Conservation (phyloP, 2,113 vertebrate genomes). For the Alexandromys fortis region DNA sequence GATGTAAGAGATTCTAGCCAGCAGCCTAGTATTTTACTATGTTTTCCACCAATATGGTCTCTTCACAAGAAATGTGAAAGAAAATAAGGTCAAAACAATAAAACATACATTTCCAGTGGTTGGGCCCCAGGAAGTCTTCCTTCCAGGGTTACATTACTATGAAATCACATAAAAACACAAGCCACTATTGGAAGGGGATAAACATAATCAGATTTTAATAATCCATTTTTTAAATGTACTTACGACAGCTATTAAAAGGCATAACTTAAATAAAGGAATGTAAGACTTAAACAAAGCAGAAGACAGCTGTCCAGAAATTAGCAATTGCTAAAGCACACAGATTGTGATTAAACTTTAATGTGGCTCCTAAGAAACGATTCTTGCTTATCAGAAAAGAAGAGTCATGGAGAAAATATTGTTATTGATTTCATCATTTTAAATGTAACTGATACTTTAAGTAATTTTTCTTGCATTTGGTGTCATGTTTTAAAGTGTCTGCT, state of each 20-base stretch:
- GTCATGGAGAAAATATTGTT: constrained; percentile 97
- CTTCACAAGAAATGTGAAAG: background rate
- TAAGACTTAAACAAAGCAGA: constrained; percentile 91
- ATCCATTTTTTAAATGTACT: constrained; percentile 70
- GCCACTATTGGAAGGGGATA: constrained; percentile 47
- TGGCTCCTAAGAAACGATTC: constrained; percentile 93
- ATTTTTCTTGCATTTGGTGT: constrained; percentile 90
- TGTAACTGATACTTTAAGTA: constrained; percentile 97
- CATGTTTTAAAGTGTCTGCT: constrained; percentile 89
- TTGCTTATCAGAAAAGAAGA: constrained; percentile 91
- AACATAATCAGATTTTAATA: constrained; percentile 64
- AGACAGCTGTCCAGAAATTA: constrained; percentile 97
- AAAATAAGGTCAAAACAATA: constrained; percentile 33
- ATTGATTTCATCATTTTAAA: constrained; percentile 98
- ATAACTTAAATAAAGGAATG: constrained; percentile 92
- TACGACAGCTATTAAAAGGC: constrained; percentile 91
- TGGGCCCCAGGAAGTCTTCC: background rate
- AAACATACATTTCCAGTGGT: background rate
- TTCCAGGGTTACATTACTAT: background rate
- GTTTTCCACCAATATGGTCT: background rate
- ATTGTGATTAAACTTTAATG: constrained; percentile 98
- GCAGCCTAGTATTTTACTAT: background rate
- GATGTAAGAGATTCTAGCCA: background rate
- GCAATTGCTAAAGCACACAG: constrained; percentile 93
- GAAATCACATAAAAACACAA: constrained; percentile 35